Evolutionary conservation across 2,797 vertebrate species (phyloP).

Genomic region (Mus caroli): DNA sequence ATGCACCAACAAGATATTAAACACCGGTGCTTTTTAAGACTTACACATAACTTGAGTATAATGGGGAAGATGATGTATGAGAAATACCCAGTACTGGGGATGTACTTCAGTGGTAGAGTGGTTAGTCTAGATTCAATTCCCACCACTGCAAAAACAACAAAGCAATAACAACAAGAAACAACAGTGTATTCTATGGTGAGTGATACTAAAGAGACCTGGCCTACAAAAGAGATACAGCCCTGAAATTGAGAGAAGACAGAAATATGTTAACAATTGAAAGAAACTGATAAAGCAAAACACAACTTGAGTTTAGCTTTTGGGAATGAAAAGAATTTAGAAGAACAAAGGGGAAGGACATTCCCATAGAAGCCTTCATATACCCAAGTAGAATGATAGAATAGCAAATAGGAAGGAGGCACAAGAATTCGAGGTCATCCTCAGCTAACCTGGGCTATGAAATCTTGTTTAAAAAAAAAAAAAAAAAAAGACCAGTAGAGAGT

Average conservation of each 20-base stretch:
- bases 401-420: neutral
- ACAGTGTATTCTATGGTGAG: neutral
- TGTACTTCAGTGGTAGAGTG: neutral
- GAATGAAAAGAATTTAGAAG: slow-evolving; percentile 53
- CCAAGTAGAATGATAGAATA: neutral
- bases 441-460: neutral
- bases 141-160: neutral
- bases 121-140: neutral
- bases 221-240: neutral
- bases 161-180: neutral
- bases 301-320: neutral
- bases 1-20: slow-evolving; percentile 27
- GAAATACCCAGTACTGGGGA: neutral
- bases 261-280: neutral
- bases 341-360: slow-evolving; percentile 13
- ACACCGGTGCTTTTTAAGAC: neutral
- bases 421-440: neutral
- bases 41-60: slow-evolving; percentile 16
- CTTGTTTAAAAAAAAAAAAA: too few species aligned
- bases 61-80: neutral
- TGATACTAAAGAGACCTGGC: neutral
- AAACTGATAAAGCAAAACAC: neutral
- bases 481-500: neutral
- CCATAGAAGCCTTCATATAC: neutral
- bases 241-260: neutral